phyloP scores from a whole-genome alignment of 2,888 invertebrate genomes.

The Venusia cambrica region DNA sequence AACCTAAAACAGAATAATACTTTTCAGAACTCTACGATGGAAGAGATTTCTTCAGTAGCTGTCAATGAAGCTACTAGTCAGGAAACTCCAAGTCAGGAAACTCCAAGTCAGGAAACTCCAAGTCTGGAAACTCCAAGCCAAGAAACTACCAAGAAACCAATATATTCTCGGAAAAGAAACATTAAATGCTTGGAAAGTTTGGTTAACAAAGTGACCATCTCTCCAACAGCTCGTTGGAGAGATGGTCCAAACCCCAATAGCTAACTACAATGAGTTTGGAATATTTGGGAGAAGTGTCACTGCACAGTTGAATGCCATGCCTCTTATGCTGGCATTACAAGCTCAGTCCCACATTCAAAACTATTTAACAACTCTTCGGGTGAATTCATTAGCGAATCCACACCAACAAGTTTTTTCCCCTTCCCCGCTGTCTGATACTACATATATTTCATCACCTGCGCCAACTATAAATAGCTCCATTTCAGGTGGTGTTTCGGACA shows the following conservation, averaged over 20 bases:
- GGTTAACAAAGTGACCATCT: slow-evolving; percentile 27
- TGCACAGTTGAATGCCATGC: slow-evolving; percentile 24
- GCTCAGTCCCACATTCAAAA: slow-evolving; percentile 8
- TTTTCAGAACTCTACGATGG: slow-evolving; percentile 11
- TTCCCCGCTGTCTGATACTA: background rate
- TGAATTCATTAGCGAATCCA: slow-evolving; percentile 14
- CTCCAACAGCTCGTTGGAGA: slow-evolving; percentile 20
- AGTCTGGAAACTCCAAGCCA: no score
- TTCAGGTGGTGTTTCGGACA: slow-evolving; percentile 1
- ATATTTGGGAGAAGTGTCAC: slow-evolving; percentile 28
- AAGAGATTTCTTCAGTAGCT: slow-evolving; percentile 16
- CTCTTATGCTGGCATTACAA: slow-evolving; percentile 8
- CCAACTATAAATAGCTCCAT: slow-evolving; percentile 6
- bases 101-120: no score
- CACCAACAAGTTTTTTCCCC: slow-evolving; percentile 4
- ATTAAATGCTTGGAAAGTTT: slow-evolving; percentile 21
- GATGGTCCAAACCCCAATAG: slow-evolving; percentile 16
- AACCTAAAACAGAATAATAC: slow-evolving; percentile 7
- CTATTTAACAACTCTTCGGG: slow-evolving; percentile 16
- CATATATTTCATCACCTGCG: slow-evolving; percentile 3
- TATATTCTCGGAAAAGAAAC: slow-evolving; percentile 22
- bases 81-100: slow-evolving; percentile 13
- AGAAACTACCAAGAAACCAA: slow-evolving; percentile 23
- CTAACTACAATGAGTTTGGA: slow-evolving; percentile 26
- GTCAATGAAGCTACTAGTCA: slow-evolving; percentile 18